Evolutionary conservation across 2,113 vertebrate species (phyloP).

Genomic region (Channa argus): DNA sequence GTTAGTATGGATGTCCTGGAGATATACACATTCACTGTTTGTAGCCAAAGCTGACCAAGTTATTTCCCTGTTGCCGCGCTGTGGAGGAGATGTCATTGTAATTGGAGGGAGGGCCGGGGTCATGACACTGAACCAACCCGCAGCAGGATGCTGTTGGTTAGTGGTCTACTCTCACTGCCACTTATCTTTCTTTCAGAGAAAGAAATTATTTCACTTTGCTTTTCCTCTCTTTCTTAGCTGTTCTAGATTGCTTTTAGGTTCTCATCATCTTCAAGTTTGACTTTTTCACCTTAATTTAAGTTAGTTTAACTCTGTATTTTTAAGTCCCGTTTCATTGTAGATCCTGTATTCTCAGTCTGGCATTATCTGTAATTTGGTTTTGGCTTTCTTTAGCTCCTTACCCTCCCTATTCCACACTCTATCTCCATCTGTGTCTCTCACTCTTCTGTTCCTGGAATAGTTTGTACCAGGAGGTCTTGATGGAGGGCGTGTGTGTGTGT

Average conservation of each 20-base stretch:
- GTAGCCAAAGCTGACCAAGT: slow-evolving; percentile 54
- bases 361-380: slow-evolving; percentile 1
- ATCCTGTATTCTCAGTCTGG: not conserved
- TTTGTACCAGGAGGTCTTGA: slow-evolving; percentile 62
- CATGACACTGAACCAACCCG: slow-evolving; percentile 64
- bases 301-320: not conserved
- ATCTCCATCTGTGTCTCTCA: slow-evolving; percentile 46
- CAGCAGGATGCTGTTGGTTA: slow-evolving; percentile 71
- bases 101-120: slow-evolving; percentile 68
- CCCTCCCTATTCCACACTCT: slow-evolving; percentile 17
- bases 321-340: not conserved
- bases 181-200: slow-evolving; percentile 59
- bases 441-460: slow-evolving; percentile 57
- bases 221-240: slow-evolving; percentile 13
- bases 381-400: slow-evolving; percentile 2
- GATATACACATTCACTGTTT: slow-evolving; percentile 18
- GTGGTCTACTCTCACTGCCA: slow-evolving; percentile 61
- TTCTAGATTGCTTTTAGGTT: slow-evolving; percentile 3
- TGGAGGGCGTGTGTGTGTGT: slow-evolving; percentile 25
- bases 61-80: slow-evolving; percentile 63
- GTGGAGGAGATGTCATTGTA: slow-evolving; percentile 70
- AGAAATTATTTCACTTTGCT: slow-evolving; percentile 43
- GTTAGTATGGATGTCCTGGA: slow-evolving; percentile 35
- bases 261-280: slow-evolving; percentile 8
- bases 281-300: not conserved